These are phyloP conservation scores for Oreochromis mossambicus DNA, from an alignment of 2,797 vertebrate genomes.

Conservation along the genomic window DNA sequence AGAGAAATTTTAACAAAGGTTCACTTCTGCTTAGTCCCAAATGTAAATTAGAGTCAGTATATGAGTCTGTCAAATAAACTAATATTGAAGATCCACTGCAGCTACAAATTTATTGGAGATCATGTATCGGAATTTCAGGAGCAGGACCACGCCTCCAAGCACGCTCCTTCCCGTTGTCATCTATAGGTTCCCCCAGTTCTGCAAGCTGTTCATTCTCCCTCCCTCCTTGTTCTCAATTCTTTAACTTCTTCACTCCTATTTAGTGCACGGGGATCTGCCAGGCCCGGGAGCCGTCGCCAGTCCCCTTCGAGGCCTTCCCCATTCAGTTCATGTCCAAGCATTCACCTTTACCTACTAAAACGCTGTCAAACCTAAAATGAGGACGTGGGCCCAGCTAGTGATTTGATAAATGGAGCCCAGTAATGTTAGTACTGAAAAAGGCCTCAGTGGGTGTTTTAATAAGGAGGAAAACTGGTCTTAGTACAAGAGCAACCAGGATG, in stretches of 20 bases:
- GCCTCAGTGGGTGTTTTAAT: neutral
- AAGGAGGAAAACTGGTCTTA: neutral
- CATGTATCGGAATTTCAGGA: neutral
- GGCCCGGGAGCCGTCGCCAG: fast-evolving
- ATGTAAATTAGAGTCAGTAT: neutral
- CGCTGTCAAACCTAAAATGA: neutral
- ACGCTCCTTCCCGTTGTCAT: fast-evolving
- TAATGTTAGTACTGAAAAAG: neutral
- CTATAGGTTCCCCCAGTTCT: neutral
- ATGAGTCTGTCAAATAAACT: neutral
- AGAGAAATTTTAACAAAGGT: neutral
- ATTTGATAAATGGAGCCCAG: neutral
- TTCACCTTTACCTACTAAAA: neutral
- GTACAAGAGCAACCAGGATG: neutral
- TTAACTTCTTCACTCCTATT: neutral
- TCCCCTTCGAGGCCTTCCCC: neutral
- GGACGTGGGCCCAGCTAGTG: neutral
- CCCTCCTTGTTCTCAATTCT: neutral
- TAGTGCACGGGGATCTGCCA: fast-evolving
- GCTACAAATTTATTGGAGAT: neutral
- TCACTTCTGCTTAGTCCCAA: neutral
- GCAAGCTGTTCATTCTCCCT: neutral
- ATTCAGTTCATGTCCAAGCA: neutral
- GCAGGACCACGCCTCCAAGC: neutral
- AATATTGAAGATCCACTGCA: neutral